phyloP scores from a whole-genome alignment of 2,888 invertebrate species.

The Laothoe populi region DNA sequence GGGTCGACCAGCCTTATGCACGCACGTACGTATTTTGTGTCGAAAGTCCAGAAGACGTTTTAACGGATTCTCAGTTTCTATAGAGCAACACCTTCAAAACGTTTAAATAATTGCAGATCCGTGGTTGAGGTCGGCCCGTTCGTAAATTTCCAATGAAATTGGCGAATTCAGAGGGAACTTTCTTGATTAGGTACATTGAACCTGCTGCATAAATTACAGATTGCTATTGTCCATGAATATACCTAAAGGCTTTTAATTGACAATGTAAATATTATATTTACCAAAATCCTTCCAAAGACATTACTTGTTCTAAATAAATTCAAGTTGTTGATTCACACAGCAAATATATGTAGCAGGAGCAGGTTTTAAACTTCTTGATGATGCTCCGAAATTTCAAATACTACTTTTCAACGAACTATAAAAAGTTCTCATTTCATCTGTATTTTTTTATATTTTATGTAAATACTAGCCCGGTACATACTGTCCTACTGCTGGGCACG shows the following conservation, averaged over 20 bases:
- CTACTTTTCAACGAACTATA: too few relatives aligned
- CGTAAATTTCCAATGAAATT: constrained; percentile 71
- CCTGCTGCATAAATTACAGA: constrained; percentile 67
- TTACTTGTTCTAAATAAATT: not conserved
- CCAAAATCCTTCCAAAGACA: not conserved
- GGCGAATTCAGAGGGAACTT: constrained; percentile 67
- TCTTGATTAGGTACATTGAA: constrained; percentile 70
- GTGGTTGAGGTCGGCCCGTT: constrained; percentile 65
- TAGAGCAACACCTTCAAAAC: constrained; percentile 73
- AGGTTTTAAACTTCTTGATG: too few relatives aligned
- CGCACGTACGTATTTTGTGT: too few relatives aligned
- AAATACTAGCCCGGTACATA: too few relatives aligned
- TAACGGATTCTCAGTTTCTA: constrained; percentile 64
- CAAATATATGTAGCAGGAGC: not conserved
- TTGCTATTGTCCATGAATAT: constrained; percentile 1
- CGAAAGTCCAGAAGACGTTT: not conserved
- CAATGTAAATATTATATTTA: not conserved
- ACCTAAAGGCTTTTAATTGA: not conserved
- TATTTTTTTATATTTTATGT: too few relatives aligned
- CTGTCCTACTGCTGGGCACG: too few relatives aligned
- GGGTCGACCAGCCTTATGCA: too few relatives aligned
- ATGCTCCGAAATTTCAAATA: too few relatives aligned
- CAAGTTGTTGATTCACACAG: not conserved
- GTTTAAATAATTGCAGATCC: constrained; percentile 78
- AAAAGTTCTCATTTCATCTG: too few relatives aligned